Conservation (phyloP, 2,113 vertebrate genomes). For the Alethe castanea region DNA sequence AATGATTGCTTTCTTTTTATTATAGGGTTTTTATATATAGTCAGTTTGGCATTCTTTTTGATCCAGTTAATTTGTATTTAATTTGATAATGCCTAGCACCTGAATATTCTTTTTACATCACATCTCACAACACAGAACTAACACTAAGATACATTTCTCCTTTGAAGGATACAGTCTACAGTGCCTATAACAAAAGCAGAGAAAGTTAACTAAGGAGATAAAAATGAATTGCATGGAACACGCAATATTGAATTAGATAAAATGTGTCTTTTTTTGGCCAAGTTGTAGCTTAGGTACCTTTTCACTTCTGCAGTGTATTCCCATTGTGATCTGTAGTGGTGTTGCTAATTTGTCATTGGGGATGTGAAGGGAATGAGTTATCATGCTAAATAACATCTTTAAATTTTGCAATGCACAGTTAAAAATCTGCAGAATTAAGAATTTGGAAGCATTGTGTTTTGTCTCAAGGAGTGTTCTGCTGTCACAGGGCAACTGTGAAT, state of each 20-base stretch:
- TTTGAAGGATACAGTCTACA: slow-evolving; percentile 19
- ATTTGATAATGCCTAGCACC: neutral
- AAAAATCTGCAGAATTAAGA: neutral
- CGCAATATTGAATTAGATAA: neutral
- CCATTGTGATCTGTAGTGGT: neutral
- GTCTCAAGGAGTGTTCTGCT: neutral
- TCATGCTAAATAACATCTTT: neutral
- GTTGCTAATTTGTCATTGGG: neutral
- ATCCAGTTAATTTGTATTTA: slow-evolving; percentile 59
- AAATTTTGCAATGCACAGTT: neutral
- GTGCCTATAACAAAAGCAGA: neutral
- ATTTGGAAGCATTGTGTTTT: neutral
- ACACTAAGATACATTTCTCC: neutral
- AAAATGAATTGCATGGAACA: slow-evolving; percentile 8
- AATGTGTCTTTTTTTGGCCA: neutral
- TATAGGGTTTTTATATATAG: neutral
- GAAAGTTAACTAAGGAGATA: slow-evolving; percentile 10
- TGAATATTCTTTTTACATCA: slow-evolving; percentile 3
- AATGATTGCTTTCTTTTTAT: slow-evolving; percentile 2
- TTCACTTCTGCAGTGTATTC: neutral
- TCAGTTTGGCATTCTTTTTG: slow-evolving; percentile 1
- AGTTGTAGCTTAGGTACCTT: neutral
- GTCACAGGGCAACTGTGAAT: neutral
- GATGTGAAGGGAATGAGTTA: neutral
- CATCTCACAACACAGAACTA: neutral